Base-by-base conservation (phyloP, 2,888 invertebrate species). In the Acrocera orbiculus region DNA sequence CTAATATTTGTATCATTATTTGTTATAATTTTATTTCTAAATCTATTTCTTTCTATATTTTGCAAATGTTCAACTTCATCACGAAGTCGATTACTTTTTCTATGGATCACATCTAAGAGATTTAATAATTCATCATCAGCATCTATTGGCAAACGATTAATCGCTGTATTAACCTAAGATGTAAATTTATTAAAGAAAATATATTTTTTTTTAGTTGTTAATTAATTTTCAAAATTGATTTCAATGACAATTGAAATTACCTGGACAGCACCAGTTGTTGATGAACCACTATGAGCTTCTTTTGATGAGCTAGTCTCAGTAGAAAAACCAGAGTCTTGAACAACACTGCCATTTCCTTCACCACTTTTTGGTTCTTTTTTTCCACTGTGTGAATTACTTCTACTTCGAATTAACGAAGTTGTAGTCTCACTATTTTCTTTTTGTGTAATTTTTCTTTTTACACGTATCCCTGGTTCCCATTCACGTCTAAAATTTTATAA, bases 301-400 rank as follows among this genome's bases (percentile, higher is more conserved):
- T 78, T 78, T 49, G 76, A 81, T 50, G 76, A 76, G 34, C 80
- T 82, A 32, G 83, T 82, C 62, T 86, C 86, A 39, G 86, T 85
- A 58, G 85, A 85, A 64, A 87, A 87, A 35, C 86, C 87, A 30
- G 85, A 85, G 62, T 87, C 87, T 52, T 77, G 76, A 16, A 78
- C 70, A 40, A 71, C 70, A 35, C 70, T 69, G 26, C 63, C 64
- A 44, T 63, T 65, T 39, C 64, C 66, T 46, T 61, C 61, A 41
- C 67, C 70, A 47, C 69, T 69, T 53, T 68, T 75, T 64, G 58
- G 70, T 64, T 63, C 65, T 54, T 73, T 54, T 62, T 66, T 67
- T 44, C 67, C 66, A 53, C 67, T 65, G 53, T 69, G 69, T 39
- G 67, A 70, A 47, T 69, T 68, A 64, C 66, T 77, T 54, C 63